Percentiles rank a stretch among this genome's conserved stretches.
These are phyloP conservation scores for Philonicus albiceps DNA, from an alignment of 2,888 invertebrate species.

Conservation along the genomic window DNA sequence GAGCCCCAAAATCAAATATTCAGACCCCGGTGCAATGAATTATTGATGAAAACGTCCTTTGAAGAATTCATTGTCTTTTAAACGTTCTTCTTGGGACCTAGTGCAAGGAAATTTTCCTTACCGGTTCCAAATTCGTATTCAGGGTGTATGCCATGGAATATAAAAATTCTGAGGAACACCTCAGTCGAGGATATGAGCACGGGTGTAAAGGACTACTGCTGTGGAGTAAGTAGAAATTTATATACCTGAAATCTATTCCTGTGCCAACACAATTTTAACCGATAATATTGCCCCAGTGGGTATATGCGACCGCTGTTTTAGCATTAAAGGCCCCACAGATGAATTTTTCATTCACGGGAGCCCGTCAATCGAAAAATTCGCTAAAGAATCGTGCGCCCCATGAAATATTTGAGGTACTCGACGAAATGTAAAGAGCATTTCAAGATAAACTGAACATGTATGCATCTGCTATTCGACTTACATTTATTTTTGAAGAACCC, in stretches of 20 bases:
- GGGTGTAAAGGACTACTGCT: not conserved
- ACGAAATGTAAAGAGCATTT: not conserved
- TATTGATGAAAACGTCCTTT: not conserved
- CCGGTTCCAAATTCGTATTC: constrained; percentile 25
- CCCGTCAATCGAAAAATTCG: not conserved
- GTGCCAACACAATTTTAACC: constrained; percentile 7
- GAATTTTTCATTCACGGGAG: not conserved
- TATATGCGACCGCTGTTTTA: not conserved
- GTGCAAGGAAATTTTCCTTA: not conserved
- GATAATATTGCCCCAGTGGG: not conserved
- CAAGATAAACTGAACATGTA: not conserved
- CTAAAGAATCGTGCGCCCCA: not conserved
- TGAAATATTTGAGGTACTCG: not conserved
- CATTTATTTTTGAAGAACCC: not conserved
- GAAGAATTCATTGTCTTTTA: constrained; percentile 22
- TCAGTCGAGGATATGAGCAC: not conserved
- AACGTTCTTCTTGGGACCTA: not conserved
- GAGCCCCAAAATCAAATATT: constrained; percentile 16
- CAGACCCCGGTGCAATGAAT: constrained; percentile 28
- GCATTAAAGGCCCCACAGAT: not conserved
- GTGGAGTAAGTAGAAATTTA: constrained; percentile 9
- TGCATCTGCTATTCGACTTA: not conserved
- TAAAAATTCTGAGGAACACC: constrained; percentile 28
- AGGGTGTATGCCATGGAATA: constrained; percentile 5
- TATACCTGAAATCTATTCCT: constrained; percentile 15